Evolutionary conservation across 2,888 invertebrate genomes (phyloP).

Genomic region (Xanthorhoe designata): DNA sequence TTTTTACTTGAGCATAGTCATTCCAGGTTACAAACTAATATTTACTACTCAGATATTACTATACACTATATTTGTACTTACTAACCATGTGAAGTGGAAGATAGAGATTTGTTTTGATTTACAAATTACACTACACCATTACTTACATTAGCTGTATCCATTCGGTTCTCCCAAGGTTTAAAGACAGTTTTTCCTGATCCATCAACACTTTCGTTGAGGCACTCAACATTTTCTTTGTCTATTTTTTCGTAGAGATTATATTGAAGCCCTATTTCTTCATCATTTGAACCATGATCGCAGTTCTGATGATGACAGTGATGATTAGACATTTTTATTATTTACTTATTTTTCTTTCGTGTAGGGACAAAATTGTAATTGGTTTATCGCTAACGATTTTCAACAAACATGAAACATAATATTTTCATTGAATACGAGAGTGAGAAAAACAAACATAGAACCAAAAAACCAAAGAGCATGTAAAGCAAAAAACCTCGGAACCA

Average conservation of each 20-base stretch:
- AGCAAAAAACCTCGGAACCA: no score
- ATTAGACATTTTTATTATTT: constrained; percentile 77
- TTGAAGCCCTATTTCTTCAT: constrained; percentile 90
- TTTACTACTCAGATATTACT: no score
- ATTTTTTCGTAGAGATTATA: constrained; percentile 96
- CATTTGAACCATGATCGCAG: constrained; percentile 84
- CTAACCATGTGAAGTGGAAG: neutral
- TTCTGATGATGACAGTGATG: constrained; percentile 87
- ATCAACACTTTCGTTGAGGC: constrained; percentile 95
- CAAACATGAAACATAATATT: no score
- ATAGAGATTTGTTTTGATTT: neutral
- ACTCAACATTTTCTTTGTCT: constrained; percentile 93
- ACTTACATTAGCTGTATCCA: constrained; percentile 90
- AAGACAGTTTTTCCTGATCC: constrained; percentile 96
- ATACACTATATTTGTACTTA: no score
- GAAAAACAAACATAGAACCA: no score
- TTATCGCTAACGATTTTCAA: no score
- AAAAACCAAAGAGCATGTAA: no score
- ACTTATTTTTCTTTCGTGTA: neutral
- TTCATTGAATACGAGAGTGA: no score
- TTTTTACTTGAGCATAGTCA: no score
- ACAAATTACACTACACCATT: no score
- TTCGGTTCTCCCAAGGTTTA: constrained; percentile 95
- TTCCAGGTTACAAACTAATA: no score
- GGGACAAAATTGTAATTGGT: no score